Evolutionary conservation across 2,888 invertebrate species (phyloP), one percentile per base, ranked within the genome.

Genomic region (Scrobipalpa atriplicella): DNA sequence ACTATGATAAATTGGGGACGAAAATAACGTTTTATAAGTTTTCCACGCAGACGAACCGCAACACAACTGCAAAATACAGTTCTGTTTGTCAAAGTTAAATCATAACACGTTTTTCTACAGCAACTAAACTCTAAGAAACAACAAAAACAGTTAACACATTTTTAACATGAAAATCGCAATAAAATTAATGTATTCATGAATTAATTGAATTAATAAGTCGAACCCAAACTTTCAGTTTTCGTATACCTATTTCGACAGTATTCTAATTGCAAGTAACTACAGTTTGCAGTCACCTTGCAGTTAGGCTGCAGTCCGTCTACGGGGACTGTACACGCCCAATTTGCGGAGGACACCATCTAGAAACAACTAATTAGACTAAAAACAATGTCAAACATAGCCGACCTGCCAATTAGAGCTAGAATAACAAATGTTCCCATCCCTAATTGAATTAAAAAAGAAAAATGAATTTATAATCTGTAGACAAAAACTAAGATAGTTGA

Each of bases 11-110:
- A 91, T 90, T 74, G 85, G 80, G 79, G 80, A 80, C 85, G 70
- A 83, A 89, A 89, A 90, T 92, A 90, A 80, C 82, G 81, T 83
- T 84, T 83, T 85, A 85, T 82, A 84, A 47, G n/a, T 47, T n/a
- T n/a, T 47, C 10, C 16, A 1, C 7, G n/a, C 47, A 47, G 47
- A 47, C n/a, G 5, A n/a, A 47, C 47, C 16, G 47, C 47, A 47
- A 16, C 29, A 5, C 29, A 16, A 47, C n/a, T 16, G 16, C n/a
- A 5, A 16, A n/a, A 16, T 16, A 5, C 5, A n/a, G 16, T 16
- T n/a, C n/a, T n/a, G n/a, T n/a, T n/a, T n/a, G n/a, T n/a, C n/a
- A n/a, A n/a, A n/a, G n/a, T n/a, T n/a, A n/a, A n/a, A n/a, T n/a
- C n/a, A n/a, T n/a, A n/a, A n/a, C n/a, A n/a, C n/a, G n/a, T n/a